A percentile compares a stretch with the other conserved stretches of the same genome.
Conservation (phyloP, 2,888 invertebrate species). For the Hydrotaea diabolus region DNA sequence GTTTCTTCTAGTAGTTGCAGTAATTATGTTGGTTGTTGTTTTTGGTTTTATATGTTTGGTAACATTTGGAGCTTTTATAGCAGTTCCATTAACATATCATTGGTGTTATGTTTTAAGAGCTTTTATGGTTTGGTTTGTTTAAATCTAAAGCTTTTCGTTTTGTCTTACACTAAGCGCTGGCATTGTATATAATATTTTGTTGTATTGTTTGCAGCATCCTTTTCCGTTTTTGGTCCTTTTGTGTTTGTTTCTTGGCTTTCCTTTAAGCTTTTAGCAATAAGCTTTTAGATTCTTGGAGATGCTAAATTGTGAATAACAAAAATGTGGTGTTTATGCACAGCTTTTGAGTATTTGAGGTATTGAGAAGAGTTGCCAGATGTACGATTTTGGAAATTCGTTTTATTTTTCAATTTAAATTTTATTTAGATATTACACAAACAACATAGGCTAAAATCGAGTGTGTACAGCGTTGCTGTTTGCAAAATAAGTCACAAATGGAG, state of each 20-base stretch:
- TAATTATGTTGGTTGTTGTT: not conserved
- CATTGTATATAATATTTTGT: not conserved
- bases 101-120: slow-evolving; percentile 15
- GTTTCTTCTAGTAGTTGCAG: not conserved
- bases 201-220: slow-evolving; percentile 1
- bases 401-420: too few species aligned
- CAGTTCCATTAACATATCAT: not conserved
- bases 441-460: too few species aligned
- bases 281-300: slow-evolving; percentile 18
- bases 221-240: slow-evolving; percentile 29
- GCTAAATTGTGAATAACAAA: slow-evolving; percentile 1
- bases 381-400: not conserved
- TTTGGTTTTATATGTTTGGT: not conserved
- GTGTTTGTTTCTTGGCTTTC: not conserved
- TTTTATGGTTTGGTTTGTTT: not conserved
- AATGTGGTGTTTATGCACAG: not conserved
- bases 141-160: slow-evolving; percentile 16
- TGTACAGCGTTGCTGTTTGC: too few species aligned
- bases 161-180: not conserved
- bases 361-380: not conserved
- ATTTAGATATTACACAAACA: too few species aligned
- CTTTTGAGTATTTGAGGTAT: not conserved
- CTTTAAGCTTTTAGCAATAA: slow-evolving; percentile 23
- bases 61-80: slow-evolving; percentile 22
- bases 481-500: too few species aligned